A percentile compares a stretch with the other conserved stretches of the same genome.
Evolutionary conservation across 2,797 vertebrate species (phyloP).

Genomic region (Glossophaga mutica): DNA sequence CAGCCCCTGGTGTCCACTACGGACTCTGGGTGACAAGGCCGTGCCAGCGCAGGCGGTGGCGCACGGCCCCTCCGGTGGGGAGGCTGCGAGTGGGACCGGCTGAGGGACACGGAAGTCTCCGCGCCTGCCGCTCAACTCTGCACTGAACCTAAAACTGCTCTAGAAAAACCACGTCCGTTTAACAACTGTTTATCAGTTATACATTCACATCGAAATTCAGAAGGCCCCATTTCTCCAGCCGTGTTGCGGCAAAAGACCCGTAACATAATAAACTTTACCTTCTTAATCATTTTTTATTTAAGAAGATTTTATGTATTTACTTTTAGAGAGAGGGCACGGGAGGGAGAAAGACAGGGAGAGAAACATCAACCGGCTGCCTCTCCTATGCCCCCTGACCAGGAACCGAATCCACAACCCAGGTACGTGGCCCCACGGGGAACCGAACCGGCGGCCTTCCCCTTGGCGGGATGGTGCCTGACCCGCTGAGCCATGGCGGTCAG

Average conservation of each 20-base stretch:
- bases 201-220: not conserved
- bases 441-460: too few relatives aligned
- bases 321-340: too few relatives aligned
- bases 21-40: fast-evolving
- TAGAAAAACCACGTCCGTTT: not conserved
- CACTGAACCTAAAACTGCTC: not conserved
- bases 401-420: too few relatives aligned
- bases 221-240: not conserved
- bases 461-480: too few relatives aligned
- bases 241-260: not conserved
- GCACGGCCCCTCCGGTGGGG: fast-evolving
- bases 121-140: not conserved
- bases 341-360: too few relatives aligned
- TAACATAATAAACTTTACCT: not conserved
- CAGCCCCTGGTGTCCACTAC: fast-evolving
- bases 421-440: too few relatives aligned
- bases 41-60: fast-evolving
- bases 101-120: fast-evolving
- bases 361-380: too few relatives aligned
- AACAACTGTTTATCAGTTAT: too few relatives aligned
- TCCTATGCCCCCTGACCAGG: too few relatives aligned
- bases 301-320: too few relatives aligned
- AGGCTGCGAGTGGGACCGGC: fast-evolving
- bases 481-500: too few relatives aligned
- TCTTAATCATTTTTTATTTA: too few relatives aligned